Base-by-base conservation (phyloP, 2,797 vertebrate genomes). In the Tapera naevia region DNA sequence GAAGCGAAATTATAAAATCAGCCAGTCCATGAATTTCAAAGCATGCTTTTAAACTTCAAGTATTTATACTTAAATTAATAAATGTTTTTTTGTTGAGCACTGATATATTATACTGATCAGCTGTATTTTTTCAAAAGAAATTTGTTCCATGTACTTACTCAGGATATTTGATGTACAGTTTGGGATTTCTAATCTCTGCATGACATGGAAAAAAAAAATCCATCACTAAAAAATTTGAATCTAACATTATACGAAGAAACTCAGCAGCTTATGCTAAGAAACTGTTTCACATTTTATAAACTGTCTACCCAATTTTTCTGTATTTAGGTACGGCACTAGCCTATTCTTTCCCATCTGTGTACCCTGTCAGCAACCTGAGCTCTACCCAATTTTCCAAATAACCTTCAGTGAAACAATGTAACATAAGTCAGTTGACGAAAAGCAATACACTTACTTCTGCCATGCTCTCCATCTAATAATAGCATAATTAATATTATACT, bases 381-480 rank as follows among this genome's bases (percentile, higher is more conserved):
- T 76, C 76, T 60, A 83, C 58, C 37, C 70, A 80, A 94, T 90
- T 94, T 92, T 80, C 80, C 76, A 89, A 75, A 73, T 65, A 80
- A 61, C 81, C 33, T 91, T 53, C 80, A 57, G 37, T 35, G 28
- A 81, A 93, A 80, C 58, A 78, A 80, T 30, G 41, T 66, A 89
- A 83, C 9, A 12, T 58, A 92, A 93, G 39, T 74, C 80, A 69
- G 58, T 5, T 54, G 70, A 79, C 66, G 86, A 91, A 95, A 90
- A 89, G 78, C 80, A 94, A 73, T 45, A 37, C 3, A 4, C 24
- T 82, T 71, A 66, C 41, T 69, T 88, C 62, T 78, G 61, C 46
- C 2, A 9, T 56, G 50, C 13, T 35, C 22, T 35, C 48, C n/a
- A 75, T 56, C 54, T 79, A 79, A 83, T 43, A 83, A 86, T 10